Conservation (phyloP, 2,797 vertebrate genomes). For the Sebastes kiyomatsui region DNA sequence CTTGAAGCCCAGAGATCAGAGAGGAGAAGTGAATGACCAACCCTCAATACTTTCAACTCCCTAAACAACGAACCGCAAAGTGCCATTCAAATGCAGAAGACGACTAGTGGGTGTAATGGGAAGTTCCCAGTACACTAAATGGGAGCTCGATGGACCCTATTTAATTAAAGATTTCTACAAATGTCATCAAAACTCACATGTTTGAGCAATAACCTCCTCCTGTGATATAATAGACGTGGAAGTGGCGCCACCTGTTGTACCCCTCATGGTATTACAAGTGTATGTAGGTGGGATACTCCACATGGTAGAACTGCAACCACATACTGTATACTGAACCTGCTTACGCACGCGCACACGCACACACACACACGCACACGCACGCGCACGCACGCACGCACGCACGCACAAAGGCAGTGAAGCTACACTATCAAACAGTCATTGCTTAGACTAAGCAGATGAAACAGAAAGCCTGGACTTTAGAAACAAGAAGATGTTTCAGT, state of each 20-base stretch:
- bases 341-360: neutral
- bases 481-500: constrained; percentile 49
- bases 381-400: neutral
- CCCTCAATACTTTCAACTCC: constrained; percentile 5
- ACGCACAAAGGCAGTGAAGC: constrained; percentile 70
- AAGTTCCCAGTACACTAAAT: neutral
- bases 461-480: constrained; percentile 45
- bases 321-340: constrained; percentile 18
- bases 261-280: constrained; percentile 26
- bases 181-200: neutral
- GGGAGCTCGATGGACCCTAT: neutral
- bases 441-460: constrained; percentile 58
- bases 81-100: neutral
- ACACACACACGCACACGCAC: neutral
- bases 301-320: neutral
- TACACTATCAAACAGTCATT: constrained; percentile 62
- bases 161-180: neutral
- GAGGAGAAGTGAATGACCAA: constrained; percentile 1
- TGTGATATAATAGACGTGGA: neutral
- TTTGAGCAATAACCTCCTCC: neutral
- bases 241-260: constrained; percentile 49
- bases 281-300: neutral
- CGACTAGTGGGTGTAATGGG: neutral
- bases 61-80: neutral
- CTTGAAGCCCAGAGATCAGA: neutral